Evolutionary conservation across 2,888 invertebrate species (phyloP).

Genomic region (Pristionchus entomophagus): DNA sequence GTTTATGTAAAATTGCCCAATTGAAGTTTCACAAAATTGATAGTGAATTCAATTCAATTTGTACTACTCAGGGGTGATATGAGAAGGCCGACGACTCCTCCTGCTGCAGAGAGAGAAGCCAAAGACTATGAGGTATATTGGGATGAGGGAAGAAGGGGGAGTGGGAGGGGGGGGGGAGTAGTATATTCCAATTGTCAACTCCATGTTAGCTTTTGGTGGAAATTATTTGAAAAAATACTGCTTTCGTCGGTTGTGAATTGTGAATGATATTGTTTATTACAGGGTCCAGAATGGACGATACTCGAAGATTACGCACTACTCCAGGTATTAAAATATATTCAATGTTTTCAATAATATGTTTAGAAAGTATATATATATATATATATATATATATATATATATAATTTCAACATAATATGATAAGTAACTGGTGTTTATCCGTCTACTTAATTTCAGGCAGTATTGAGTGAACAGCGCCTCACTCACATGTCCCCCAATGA

Average conservation of each 20-base stretch:
- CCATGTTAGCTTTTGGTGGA: background rate
- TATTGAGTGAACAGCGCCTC: constrained; percentile 81
- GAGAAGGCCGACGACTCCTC: constrained; percentile 47
- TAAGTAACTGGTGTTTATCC: too few species aligned
- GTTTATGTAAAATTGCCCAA: background rate
- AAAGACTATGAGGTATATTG: constrained; percentile 32
- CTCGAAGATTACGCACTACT: constrained; percentile 92
- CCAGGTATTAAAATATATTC: constrained; percentile 23
- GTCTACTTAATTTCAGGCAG: constrained; percentile 78
- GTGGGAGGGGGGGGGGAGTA: too few species aligned
- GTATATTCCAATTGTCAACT: too few species aligned
- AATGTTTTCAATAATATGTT: background rate
- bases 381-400: too few species aligned
- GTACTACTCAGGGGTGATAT: constrained; percentile 12
- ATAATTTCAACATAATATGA: too few species aligned
- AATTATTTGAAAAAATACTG: background rate
- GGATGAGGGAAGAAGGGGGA: background rate
- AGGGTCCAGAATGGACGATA: constrained; percentile 89
- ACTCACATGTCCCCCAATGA: constrained; percentile 85
- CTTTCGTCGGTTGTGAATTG: background rate
- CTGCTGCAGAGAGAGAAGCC: constrained; percentile 44
- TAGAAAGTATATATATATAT: too few species aligned
- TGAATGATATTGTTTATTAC: constrained; percentile 74
- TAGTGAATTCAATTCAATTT: too few species aligned
- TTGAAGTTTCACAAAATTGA: background rate